A percentile compares a stretch with the other conserved stretches of the same genome.
Conservation (phyloP, 2,113 vertebrate genomes). For the Salvelinus fontinalis region DNA sequence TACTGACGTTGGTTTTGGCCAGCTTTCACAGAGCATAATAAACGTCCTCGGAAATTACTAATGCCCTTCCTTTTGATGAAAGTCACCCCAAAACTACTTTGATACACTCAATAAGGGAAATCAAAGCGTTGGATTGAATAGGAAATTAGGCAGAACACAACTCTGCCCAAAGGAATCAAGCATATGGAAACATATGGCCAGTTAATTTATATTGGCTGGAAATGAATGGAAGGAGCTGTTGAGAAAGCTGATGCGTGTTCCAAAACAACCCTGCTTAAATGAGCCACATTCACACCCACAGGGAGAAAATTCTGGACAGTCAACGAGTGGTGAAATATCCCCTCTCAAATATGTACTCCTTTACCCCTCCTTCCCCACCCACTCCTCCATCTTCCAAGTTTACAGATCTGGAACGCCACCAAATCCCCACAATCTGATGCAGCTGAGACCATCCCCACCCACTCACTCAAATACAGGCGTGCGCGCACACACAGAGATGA, state of each 20-base stretch:
- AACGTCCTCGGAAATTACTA: constrained; percentile 45
- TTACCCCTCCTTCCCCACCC: background rate
- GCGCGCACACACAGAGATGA: background rate
- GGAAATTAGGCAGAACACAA: constrained; percentile 52
- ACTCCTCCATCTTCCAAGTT: background rate
- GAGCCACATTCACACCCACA: constrained; percentile 52
- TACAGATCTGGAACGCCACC: constrained; percentile 40
- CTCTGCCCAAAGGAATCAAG: constrained; percentile 54
- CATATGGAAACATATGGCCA: constrained; percentile 60
- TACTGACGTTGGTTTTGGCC: constrained; percentile 57
- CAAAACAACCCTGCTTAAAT: constrained; percentile 55
- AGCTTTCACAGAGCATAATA: constrained; percentile 38
- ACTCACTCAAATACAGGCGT: too few species aligned
- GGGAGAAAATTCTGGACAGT: constrained; percentile 25
- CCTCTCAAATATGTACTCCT: background rate
- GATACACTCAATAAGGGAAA: constrained; percentile 55
- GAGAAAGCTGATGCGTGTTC: constrained; percentile 45
- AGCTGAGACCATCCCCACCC: constrained; percentile 20
- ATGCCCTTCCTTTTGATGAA: constrained; percentile 43
- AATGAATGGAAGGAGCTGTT: constrained; percentile 57
- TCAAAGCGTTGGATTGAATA: constrained; percentile 47
- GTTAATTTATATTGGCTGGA: constrained; percentile 58
- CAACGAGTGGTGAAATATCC: constrained; percentile 27
- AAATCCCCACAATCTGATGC: constrained; percentile 62
- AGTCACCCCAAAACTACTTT: constrained; percentile 54